These are phyloP conservation scores for Itoplectis maculator DNA, from an alignment of 2,888 invertebrate genomes.

Conservation along the genomic window DNA sequence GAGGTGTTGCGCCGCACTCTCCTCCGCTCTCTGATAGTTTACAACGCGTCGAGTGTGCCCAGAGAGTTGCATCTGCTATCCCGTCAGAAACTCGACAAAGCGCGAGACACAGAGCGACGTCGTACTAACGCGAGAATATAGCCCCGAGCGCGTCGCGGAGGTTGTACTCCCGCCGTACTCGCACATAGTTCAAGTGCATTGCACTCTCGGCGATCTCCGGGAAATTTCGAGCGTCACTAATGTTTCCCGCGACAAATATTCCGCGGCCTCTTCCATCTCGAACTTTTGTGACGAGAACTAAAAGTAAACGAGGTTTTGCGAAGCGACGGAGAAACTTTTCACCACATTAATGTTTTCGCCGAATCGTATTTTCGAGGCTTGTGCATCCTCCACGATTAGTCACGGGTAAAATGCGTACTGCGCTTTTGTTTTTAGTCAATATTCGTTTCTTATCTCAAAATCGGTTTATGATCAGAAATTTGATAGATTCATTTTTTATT, in stretches of 20 bases:
- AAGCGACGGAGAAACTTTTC: not conserved
- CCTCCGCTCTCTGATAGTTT: constrained; percentile 28
- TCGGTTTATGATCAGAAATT: too few species aligned
- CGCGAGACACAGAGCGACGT: constrained; percentile 25
- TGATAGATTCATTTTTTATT: too few species aligned
- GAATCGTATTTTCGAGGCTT: not conserved
- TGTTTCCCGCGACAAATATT: constrained; percentile 34
- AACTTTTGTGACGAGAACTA: not conserved
- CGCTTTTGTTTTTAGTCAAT: too few species aligned
- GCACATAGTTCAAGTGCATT: constrained; percentile 8
- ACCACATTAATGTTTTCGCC: not conserved
- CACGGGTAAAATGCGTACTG: too few species aligned
- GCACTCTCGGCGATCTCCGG: constrained; percentile 28
- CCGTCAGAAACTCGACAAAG: constrained; percentile 38
- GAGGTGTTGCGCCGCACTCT: not conserved
- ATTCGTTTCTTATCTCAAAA: too few species aligned
- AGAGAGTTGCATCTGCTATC: constrained; percentile 17
- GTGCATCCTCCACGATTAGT: not conserved
- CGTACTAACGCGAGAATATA: constrained; percentile 15
- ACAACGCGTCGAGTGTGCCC: constrained; percentile 30
- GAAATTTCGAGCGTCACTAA: constrained; percentile 34
- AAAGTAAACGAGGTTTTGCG: not conserved
- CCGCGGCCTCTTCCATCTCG: constrained; percentile 1
- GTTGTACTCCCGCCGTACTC: not conserved
- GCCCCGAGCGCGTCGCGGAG: not conserved